Evolutionary conservation across 37 sponge, comb jelly and placozoan genomes (phyloP).

Genomic region (Theonella swinhoei): DNA sequence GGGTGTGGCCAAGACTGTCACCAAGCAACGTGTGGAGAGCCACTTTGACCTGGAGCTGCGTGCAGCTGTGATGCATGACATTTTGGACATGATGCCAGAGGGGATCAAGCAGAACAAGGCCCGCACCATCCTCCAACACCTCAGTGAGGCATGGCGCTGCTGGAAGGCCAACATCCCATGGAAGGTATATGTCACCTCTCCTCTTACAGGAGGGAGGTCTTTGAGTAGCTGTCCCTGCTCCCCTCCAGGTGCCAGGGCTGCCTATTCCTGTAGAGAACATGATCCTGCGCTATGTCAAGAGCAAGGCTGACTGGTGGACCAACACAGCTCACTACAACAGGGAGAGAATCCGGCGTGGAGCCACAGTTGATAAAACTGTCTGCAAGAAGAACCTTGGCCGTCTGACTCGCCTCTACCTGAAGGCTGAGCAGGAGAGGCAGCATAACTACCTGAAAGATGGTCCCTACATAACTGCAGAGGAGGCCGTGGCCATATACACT

Average conservation of each 20-base stretch:
- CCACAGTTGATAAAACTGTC: slow-evolving; percentile 99
- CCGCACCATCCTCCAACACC: slow-evolving; percentile 93
- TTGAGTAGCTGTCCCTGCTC: no score
- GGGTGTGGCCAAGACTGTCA: slow-evolving; percentile 99
- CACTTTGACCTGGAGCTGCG: slow-evolving; percentile 98
- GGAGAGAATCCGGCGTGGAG: slow-evolving; percentile 97
- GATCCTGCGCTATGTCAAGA: slow-evolving; percentile 99
- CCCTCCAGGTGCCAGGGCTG: slow-evolving; percentile 89
- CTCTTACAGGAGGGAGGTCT: neutral
- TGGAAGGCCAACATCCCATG: slow-evolving; percentile 99
- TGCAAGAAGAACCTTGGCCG: slow-evolving; percentile 99
- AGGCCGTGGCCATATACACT: slow-evolving; percentile 99
- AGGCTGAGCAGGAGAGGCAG: slow-evolving; percentile 99
- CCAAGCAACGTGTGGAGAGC: slow-evolving; percentile 99
- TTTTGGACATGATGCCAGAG: slow-evolving; percentile 99
- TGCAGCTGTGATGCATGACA: slow-evolving; percentile 99
- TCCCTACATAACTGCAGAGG: slow-evolving; percentile 97
- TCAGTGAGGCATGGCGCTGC: slow-evolving; percentile 99
- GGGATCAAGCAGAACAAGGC: slow-evolving; percentile 99
- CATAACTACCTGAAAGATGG: slow-evolving; percentile 99
- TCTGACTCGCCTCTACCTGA: slow-evolving; percentile 94
- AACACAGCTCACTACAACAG: slow-evolving; percentile 99
- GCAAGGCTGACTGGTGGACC: slow-evolving; percentile 99
- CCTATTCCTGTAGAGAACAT: slow-evolving; percentile 99
- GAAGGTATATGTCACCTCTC: slow-evolving; percentile 67